A percentile compares a stretch with the other conserved stretches of the same genome.
Evolutionary conservation across 2,888 invertebrate genomes (phyloP).

Genomic region (Subacronicta megacephala): DNA sequence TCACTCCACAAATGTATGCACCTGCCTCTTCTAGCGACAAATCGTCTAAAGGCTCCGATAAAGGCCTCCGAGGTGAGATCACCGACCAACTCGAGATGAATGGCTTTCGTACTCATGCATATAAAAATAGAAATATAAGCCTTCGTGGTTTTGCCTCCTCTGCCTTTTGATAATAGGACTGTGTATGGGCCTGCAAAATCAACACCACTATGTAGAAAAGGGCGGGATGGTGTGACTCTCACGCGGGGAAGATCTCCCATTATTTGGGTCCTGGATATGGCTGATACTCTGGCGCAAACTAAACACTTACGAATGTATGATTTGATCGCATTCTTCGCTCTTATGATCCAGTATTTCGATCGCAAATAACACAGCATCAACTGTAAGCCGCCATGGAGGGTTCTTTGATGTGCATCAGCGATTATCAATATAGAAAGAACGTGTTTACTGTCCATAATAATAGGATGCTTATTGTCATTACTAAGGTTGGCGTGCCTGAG

Average conservation of each 20-base stretch:
- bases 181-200: conserved; percentile 13
- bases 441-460: conserved; percentile 6
- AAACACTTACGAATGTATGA: conserved; percentile 7
- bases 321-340: conserved; percentile 1
- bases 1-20: conserved; percentile 17
- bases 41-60: conserved; percentile 13
- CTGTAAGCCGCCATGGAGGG: conserved; percentile 9
- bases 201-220: conserved; percentile 11
- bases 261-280: conserved; percentile 9
- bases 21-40: conserved; percentile 16
- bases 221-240: conserved; percentile 13
- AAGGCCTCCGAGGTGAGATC: conserved; percentile 16
- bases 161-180: conserved; percentile 6
- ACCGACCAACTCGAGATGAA: conserved; percentile 13
- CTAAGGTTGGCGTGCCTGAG: conserved; percentile 5
- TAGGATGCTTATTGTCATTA: conserved; percentile 5
- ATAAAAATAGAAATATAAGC: conserved; percentile 2
- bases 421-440: conserved; percentile 5
- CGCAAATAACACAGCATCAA: conserved; percentile 8
- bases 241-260: conserved; percentile 17
- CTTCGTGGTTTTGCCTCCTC: conserved; percentile 12
- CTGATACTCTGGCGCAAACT: conserved; percentile 6
- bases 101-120: neutral
- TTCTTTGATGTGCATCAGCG: conserved; percentile 12
- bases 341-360: conserved; percentile 8